A percentile compares a stretch with the other conserved stretches of the same genome.
Evolutionary conservation across 2,113 vertebrate genomes (phyloP).

Genomic region (Pteruthius melanotis): DNA sequence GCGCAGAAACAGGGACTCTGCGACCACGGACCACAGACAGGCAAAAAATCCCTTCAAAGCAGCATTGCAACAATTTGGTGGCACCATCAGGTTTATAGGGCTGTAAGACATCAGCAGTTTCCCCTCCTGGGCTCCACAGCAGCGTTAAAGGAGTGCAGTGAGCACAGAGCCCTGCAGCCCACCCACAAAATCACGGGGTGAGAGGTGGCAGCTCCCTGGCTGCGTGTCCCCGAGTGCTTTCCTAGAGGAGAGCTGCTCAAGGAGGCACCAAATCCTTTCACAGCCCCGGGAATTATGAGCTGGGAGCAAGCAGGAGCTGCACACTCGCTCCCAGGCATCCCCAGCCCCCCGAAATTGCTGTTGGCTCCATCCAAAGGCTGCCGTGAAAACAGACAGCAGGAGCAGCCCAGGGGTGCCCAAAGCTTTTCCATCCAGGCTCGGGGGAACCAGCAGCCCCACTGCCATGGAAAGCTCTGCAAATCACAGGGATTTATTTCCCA

Average conservation of each 20-base stretch:
- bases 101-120: background rate
- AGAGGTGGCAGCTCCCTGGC: background rate
- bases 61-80: background rate
- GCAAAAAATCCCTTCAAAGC: background rate
- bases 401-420: accelerated
- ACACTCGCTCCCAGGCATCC: background rate
- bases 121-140: background rate
- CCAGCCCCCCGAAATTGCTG: background rate
- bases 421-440: background rate
- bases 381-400: background rate
- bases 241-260: background rate
- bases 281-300: accelerated
- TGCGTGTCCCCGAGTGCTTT: background rate
- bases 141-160: background rate
- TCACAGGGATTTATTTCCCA: background rate
- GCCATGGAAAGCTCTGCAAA: background rate
- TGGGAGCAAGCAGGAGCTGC: background rate
- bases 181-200: background rate
- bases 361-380: background rate
- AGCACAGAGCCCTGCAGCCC: background rate
- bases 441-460: background rate
- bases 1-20: accelerated
- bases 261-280: background rate
- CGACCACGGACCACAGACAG: background rate
- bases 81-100: background rate